Conservation (phyloP, 2,888 invertebrate species). For the Molanna angustata region DNA sequence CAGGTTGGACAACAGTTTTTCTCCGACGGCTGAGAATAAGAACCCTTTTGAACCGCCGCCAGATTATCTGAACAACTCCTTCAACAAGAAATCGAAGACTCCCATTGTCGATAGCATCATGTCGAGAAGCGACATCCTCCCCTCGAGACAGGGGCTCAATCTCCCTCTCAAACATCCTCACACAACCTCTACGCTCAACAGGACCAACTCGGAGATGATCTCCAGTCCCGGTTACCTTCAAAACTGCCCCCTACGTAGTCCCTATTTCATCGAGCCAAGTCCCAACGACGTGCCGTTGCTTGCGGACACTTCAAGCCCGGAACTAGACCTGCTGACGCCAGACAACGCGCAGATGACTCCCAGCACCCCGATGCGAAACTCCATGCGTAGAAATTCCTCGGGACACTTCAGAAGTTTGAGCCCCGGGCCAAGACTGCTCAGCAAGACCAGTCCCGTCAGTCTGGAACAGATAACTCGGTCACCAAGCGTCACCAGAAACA, state of each 20-base stretch:
- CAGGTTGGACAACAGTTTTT: constrained; percentile 18
- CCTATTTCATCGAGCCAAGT: constrained; percentile 48
- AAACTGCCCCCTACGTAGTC: constrained; percentile 40
- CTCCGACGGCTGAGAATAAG: constrained; percentile 31
- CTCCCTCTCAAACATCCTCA: constrained; percentile 52
- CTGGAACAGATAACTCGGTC: constrained; percentile 39
- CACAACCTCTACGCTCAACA: constrained; percentile 39
- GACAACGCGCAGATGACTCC: constrained; percentile 49
- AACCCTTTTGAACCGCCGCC: constrained; percentile 34
- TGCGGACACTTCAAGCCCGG: constrained; percentile 60
- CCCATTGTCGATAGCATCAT: constrained; percentile 55
- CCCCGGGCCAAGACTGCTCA: constrained; percentile 4
- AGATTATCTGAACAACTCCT: constrained; percentile 18
- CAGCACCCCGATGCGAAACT: constrained; percentile 23
- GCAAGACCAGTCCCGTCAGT: constrained; percentile 5
- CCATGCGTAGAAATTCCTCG: constrained; percentile 21
- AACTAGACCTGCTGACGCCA: constrained; percentile 56
- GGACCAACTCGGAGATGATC: constrained; percentile 43
- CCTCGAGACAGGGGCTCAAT: constrained; percentile 45
- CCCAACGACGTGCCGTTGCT: constrained; percentile 54
- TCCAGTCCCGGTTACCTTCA: constrained; percentile 35
- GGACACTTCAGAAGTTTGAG: constrained; percentile 18
- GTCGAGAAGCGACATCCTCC: constrained; percentile 52
- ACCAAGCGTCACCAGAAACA: constrained; percentile 14
- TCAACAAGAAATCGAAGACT: constrained; percentile 45